Evolutionary conservation across 2,888 invertebrate species (phyloP).

Genomic region (Hypomecis punctinalis): DNA sequence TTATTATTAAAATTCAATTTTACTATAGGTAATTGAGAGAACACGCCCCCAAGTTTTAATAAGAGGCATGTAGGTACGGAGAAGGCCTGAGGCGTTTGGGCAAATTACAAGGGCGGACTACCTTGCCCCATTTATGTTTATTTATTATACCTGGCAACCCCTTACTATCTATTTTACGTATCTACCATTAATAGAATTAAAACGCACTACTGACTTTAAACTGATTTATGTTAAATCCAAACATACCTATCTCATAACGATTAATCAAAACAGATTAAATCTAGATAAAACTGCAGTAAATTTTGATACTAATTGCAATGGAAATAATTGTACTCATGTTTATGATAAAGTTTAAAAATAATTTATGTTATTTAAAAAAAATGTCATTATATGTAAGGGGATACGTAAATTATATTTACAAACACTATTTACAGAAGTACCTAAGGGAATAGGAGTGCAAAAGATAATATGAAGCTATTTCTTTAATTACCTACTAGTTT

Average conservation of each 20-base stretch:
- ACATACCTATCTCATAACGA: not conserved
- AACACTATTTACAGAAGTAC: too few relatives aligned
- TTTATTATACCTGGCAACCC: conserved; percentile 8
- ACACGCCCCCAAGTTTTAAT: conserved; percentile 38
- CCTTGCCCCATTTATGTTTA: conserved; percentile 26
- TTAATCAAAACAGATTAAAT: not conserved
- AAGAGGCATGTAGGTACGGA: conserved; percentile 38
- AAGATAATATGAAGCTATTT: too few relatives aligned
- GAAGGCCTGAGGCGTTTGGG: conserved; percentile 30
- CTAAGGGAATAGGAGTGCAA: too few relatives aligned
- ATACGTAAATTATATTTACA: too few relatives aligned
- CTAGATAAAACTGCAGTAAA: not conserved
- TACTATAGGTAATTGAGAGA: conserved; percentile 12
- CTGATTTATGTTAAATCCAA: conserved; percentile 2
- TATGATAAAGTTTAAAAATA: too few relatives aligned
- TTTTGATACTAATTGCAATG: not conserved
- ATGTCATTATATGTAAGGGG: too few relatives aligned
- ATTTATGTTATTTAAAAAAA: too few relatives aligned
- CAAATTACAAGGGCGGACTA: conserved; percentile 31
- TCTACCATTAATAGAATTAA: conserved; percentile 1
- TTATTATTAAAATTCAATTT: conserved; percentile 11
- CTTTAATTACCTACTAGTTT: too few relatives aligned
- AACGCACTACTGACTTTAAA: not conserved
- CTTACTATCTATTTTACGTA: not conserved
- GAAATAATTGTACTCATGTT: not conserved